Evolutionary conservation across 35 echinoderm and acorn worm species (phyloP).

Genomic region (Amphiura filiformis): DNA sequence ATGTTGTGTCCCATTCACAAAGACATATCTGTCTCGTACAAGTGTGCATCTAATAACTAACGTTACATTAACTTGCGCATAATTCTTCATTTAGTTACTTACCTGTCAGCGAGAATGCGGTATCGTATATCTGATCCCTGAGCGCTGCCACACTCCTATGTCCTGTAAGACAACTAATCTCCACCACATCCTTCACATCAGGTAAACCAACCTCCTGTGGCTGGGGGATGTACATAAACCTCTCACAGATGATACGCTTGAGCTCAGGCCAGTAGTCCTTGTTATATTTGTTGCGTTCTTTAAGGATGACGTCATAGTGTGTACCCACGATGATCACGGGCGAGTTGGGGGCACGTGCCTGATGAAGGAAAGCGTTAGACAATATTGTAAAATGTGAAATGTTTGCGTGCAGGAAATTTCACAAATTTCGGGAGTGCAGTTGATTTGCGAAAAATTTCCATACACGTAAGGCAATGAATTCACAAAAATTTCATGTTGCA

Average conservation of each 20-base stretch:
- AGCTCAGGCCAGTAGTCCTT: slow-evolving; percentile 83
- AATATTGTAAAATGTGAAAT: too few species aligned
- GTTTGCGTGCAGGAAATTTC: too few species aligned
- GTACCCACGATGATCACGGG: slow-evolving; percentile 93
- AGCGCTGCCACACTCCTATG: slow-evolving; percentile 60
- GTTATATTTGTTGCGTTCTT: slow-evolving; percentile 59
- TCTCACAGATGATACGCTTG: slow-evolving; percentile 75
- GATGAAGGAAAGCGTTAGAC: slow-evolving; percentile 4
- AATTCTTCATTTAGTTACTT: slow-evolving; percentile 11
- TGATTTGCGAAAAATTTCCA: too few species aligned
- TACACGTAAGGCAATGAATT: too few species aligned
- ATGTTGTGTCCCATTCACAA: too few species aligned
- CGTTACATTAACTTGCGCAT: too few species aligned
- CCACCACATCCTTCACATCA: slow-evolving; percentile 61
- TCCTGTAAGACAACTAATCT: slow-evolving; percentile 63
- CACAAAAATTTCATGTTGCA: too few species aligned
- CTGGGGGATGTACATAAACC: slow-evolving; percentile 79
- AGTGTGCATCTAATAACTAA: too few species aligned
- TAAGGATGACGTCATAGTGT: slow-evolving; percentile 70
- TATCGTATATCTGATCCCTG: slow-evolving; percentile 85
- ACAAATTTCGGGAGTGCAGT: too few species aligned
- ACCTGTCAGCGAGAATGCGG: slow-evolving; percentile 84
- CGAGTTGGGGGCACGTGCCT: slow-evolving; percentile 95
- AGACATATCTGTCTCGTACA: too few species aligned
- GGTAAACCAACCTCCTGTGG: slow-evolving; percentile 85